Percentiles rank a stretch among this genome's conserved stretches.
phyloP scores from a whole-genome alignment of 1,140 invertebrate species.

The Medauroidea extradentata region DNA sequence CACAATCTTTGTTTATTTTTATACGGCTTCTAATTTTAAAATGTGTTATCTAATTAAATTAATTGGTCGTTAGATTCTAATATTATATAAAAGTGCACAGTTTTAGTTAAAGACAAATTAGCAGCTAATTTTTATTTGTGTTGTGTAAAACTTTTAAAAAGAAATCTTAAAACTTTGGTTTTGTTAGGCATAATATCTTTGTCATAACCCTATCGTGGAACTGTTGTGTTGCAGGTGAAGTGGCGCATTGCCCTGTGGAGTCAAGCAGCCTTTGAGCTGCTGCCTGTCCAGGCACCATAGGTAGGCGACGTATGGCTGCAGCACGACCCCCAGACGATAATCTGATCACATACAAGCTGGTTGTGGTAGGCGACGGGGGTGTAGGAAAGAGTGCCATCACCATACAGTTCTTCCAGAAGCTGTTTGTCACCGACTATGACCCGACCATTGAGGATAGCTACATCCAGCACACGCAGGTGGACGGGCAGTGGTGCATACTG shows the following conservation, averaged over 20 bases:
- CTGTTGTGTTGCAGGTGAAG: conserved; percentile 1
- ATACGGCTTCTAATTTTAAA: no score
- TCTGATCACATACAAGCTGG: conserved; percentile 78
- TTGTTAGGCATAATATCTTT: no score
- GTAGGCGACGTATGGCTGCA: conserved; percentile 35
- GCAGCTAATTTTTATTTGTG: no score
- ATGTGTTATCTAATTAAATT: no score
- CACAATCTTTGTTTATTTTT: no score
- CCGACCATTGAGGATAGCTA: conserved; percentile 90
- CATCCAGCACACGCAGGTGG: conserved; percentile 87
- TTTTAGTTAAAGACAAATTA: no score
- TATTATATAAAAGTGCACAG: no score
- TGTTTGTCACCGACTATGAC: conserved; percentile 87
- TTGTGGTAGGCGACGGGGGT: conserved; percentile 86
- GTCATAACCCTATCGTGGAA: no score
- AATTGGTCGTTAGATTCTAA: no score
- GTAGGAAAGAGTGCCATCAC: conserved; percentile 89
- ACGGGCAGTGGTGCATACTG: conserved; percentile 85
- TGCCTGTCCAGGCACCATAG: conserved; percentile 8
- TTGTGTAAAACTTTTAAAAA: no score
- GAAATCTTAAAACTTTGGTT: no score
- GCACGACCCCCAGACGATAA: conserved; percentile 75
- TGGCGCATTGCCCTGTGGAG: neutral
- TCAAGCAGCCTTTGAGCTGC: conserved; percentile 6
- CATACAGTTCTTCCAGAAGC: conserved; percentile 83